A percentile compares a stretch with the other conserved stretches of the same genome.
Evolutionary conservation across 2,113 vertebrate species (phyloP).

Genomic region (Psittacara wagleri): DNA sequence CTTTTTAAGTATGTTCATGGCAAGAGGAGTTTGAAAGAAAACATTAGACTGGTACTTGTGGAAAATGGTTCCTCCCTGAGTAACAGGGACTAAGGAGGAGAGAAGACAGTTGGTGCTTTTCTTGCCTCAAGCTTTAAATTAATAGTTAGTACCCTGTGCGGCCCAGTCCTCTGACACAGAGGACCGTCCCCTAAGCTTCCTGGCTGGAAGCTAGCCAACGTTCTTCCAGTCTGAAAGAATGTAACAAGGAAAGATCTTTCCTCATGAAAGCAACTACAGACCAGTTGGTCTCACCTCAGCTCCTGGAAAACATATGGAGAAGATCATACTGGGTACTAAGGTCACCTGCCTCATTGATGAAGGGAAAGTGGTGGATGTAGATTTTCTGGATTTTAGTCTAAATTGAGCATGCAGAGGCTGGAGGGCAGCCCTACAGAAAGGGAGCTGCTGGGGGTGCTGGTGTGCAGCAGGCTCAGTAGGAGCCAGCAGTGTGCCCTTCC

Average conservation of each 20-base stretch:
- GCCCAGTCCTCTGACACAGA: background rate
- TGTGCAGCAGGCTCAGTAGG: background rate
- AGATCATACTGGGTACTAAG: no score
- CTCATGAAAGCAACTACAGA: background rate
- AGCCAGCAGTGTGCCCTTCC: background rate
- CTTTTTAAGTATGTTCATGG: background rate
- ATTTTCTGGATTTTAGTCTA: background rate
- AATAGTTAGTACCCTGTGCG: no score
- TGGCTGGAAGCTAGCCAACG: background rate
- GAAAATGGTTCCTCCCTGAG: background rate
- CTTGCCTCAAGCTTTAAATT: background rate
- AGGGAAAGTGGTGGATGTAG: background rate
- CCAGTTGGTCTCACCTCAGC: background rate
- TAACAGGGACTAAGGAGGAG: background rate
- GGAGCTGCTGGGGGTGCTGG: background rate
- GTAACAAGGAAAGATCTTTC: background rate
- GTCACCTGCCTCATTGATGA: background rate
- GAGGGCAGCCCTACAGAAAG: background rate
- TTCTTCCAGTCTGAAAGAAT: background rate
- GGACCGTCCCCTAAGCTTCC: background rate
- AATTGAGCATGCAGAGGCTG: background rate
- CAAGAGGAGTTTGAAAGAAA: background rate
- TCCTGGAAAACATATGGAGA: background rate
- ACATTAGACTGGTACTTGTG: background rate
- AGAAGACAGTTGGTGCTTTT: rapidly evolving